Base-by-base conservation (phyloP, 2,797 vertebrate genomes). In the Crenuchus spilurus region DNA sequence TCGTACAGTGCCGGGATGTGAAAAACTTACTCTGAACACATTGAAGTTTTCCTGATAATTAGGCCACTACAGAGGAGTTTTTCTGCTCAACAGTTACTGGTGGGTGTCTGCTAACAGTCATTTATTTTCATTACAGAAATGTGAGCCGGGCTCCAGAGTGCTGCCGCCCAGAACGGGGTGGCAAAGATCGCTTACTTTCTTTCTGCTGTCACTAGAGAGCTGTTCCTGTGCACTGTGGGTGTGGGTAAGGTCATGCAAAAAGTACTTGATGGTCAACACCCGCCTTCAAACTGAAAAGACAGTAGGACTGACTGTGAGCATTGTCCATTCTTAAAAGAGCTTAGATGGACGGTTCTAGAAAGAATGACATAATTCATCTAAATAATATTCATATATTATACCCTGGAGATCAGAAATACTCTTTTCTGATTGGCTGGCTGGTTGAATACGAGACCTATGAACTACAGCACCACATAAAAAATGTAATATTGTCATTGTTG, bases 81-180 rank as follows among this genome's bases (percentile, higher is more conserved):
- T 18, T 42, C 39, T 28, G 2, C 60, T 26, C 13, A 10, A 22
- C 39, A 6, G 39, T 39, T n/a, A 28, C 60, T 26, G 7, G 39
- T 26, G 37, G 22, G 6, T 44, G 37, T 41, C 20, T 30, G 5
- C 13, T 63, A 22, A 63, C 39, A 44, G 61, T 24, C 9, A 37
- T 63, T 63, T 63, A 18, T 63, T 63, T 44, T 42, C 60, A 44
- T 44, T 28, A 30, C 22, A 28, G 61, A 44, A n/a, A 30, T 9
- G 13, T 10, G 39, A 28, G 14, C 30, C 10, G 11, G 22, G 20
- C 58, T 24, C 37, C 37, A 1, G 22, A 39, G 8, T 35, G 16
- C 16, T 35, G 28, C 6, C 18, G 51, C 51, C 16, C 1, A 54
- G 51, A 28, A 14, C 7, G 11, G 51, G 51, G 26, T 30, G 51